Evolutionary conservation across 2,888 invertebrate species (phyloP).

Genomic region (Miltochrista miniata): DNA sequence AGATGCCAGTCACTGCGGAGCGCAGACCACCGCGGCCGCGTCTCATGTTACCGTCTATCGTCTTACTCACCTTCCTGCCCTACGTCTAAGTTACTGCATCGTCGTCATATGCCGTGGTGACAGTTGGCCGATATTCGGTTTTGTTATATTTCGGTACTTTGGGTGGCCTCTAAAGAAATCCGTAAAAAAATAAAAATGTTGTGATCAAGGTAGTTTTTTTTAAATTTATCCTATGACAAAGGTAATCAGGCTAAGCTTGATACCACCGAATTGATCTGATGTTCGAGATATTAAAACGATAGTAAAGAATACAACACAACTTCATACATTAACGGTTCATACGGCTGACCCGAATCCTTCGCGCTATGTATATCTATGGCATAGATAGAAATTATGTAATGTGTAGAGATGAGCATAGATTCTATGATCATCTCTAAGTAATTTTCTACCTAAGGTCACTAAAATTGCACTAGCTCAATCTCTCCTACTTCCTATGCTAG

Average conservation of each 20-base stretch:
- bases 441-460: too few species aligned
- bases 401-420: too few species aligned
- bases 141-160: conserved; percentile 53
- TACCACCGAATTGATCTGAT: background rate
- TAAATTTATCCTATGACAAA: background rate
- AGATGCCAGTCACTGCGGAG: conserved; percentile 75
- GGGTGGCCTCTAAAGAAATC: conserved; percentile 47
- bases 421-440: too few species aligned
- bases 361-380: too few species aligned
- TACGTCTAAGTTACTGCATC: conserved; percentile 80
- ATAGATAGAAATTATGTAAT: too few species aligned
- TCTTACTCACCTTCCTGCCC: conserved; percentile 79
- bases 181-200: conserved; percentile 12
- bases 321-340: too few species aligned
- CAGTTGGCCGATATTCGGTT: conserved; percentile 69
- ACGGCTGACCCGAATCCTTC: too few species aligned
- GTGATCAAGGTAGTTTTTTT: conserved; percentile 8
- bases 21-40: conserved; percentile 73
- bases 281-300: too few species aligned
- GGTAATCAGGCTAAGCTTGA: background rate
- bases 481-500: too few species aligned
- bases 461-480: too few species aligned
- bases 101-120: conserved; percentile 69
- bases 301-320: background rate
- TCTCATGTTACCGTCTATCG: conserved; percentile 79